These are phyloP conservation scores for Phylloscopus trochilus DNA, from an alignment of 2,113 vertebrate species.

Conservation along the genomic window DNA sequence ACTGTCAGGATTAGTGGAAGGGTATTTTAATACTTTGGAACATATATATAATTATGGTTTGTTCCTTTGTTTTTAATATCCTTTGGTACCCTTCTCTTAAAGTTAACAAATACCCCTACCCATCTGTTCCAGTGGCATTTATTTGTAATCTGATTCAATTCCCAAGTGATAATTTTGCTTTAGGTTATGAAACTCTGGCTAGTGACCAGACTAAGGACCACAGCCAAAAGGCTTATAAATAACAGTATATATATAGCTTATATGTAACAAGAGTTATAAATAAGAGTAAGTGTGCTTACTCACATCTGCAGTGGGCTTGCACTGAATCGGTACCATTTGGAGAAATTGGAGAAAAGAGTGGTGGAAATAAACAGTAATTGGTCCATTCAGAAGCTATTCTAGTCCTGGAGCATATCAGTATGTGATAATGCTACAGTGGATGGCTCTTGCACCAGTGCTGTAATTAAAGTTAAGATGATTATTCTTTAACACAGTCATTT, in stretches of 20 bases:
- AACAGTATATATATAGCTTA: background rate
- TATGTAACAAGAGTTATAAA: background rate
- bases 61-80: background rate
- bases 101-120: background rate
- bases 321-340: background rate
- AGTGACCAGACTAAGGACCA: background rate
- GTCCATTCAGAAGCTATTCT: background rate
- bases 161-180: background rate
- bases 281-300: background rate
- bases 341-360: background rate
- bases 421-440: background rate
- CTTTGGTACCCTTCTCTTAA: background rate
- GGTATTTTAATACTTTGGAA: background rate
- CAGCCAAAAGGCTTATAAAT: background rate
- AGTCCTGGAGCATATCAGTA: background rate
- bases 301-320: background rate
- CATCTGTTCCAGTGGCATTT: background rate
- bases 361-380: background rate
- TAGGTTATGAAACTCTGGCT: background rate
- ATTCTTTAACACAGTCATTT: background rate
- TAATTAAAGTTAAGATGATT: background rate
- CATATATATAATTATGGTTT: background rate
- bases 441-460: background rate
- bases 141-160: background rate
- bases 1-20: background rate